Evolutionary conservation across 1,140 invertebrate species (phyloP), one percentile per base, ranked within the genome.

Genomic region (Chionoecetes opilio): DNA sequence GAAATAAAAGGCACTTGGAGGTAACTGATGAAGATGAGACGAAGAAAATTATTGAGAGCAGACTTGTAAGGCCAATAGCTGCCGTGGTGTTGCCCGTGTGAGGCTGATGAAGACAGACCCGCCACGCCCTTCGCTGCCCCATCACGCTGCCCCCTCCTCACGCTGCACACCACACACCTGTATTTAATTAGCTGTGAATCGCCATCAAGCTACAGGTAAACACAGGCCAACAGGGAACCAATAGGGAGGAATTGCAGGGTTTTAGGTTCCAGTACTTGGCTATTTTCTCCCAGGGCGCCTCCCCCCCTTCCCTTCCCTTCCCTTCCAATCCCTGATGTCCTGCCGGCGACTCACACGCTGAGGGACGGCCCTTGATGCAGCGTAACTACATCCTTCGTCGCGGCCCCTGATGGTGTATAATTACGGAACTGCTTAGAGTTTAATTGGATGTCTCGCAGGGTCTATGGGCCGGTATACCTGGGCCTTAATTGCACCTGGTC

Each of bases 131-230:
- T 1, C 63, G n/a, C 21, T 3, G n/a, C 63, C 21, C 21, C 63
- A n/a, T 5, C 0, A 75, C 21, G n/a, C 63, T n/a, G 8, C 63
- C 26, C 63, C 11, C 11, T 14, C 63, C 21, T 75, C 6, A 21
- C 63, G 21, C 63, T 75, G 21, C 21, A 1, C 26, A 17, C n/a
- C n/a, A n/a, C 63, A 75, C 63, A 75, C 63, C n/a, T 26, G 63
- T 75, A 75, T 75, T 75, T 75, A 75, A 75, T 75, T 75, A 75
- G n/a, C 63, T 75, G 63, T n/a, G n/a, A 75, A 75, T 75, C 63
- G 63, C 63, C 21, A 75, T 75, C 26, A 75, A 75, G n/a, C 63
- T n/a, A 75, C 63, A 53, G 46, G 63, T 75, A 75, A 75, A 75
- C 63, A 75, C 63, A 75, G 63, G 26, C 1, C 63, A 75, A 26